Conservation (phyloP, 2,113 vertebrate species). For the Parus major region DNA sequence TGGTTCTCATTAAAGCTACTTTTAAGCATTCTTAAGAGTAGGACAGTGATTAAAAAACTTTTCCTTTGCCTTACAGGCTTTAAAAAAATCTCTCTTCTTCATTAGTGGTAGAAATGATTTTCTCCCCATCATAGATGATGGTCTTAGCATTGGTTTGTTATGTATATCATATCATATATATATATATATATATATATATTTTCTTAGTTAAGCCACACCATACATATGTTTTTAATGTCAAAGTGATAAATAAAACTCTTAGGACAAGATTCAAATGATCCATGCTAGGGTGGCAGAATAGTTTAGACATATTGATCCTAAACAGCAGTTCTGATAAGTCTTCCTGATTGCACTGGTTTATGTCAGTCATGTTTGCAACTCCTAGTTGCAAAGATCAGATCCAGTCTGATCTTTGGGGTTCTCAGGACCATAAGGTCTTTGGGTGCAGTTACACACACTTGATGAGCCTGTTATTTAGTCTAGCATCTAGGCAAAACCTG, state of each 20-base stretch:
- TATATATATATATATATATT: neutral
- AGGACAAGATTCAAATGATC: neutral
- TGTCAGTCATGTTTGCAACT: neutral
- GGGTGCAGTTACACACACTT: fast-evolving
- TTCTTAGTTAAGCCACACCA: neutral
- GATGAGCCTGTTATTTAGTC: neutral
- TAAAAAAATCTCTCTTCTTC: constrained; percentile 5
- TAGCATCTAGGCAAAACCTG: neutral
- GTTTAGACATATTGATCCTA: neutral
- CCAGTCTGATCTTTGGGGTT: neutral
- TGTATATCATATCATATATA: neutral
- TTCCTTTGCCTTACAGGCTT: neutral
- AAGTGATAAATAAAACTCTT: neutral
- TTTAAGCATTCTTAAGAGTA: neutral
- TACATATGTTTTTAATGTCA: neutral
- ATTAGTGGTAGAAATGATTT: neutral
- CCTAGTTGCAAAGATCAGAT: no score
- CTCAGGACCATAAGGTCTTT: neutral
- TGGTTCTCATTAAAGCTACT: constrained; percentile 31
- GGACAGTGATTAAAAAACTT: constrained; percentile 4
- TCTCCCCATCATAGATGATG: neutral
- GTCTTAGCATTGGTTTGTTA: neutral
- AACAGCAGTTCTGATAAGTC: neutral
- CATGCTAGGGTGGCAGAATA: neutral
- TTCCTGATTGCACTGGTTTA: neutral